Conservation (phyloP, 2,888 invertebrate genomes). For the Caenorhabditis sinica region DNA sequence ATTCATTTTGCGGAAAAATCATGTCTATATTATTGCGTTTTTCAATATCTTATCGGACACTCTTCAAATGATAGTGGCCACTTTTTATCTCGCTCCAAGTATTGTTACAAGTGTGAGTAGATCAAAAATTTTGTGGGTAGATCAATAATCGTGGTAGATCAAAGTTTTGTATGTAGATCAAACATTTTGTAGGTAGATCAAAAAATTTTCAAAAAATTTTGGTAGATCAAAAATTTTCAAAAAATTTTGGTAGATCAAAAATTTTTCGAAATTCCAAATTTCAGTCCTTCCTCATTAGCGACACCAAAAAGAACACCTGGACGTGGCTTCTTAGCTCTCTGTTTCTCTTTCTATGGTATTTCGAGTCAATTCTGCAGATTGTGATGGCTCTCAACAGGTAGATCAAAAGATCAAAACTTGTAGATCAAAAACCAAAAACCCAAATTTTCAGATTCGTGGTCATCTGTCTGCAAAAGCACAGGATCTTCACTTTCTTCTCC, state of each 20-base stretch:
- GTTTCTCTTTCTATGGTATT: slow-evolving; percentile 68
- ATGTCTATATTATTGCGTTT: slow-evolving; percentile 66
- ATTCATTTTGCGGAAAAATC: slow-evolving; percentile 36
- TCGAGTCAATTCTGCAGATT: slow-evolving; percentile 63
- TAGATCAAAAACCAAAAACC: background rate
- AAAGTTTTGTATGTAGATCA: background rate
- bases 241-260: background rate
- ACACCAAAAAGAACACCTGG: slow-evolving; percentile 4
- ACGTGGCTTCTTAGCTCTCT: slow-evolving; percentile 47
- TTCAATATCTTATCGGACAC: slow-evolving; percentile 62
- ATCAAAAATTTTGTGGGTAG: no score
- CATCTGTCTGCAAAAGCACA: slow-evolving; percentile 52
- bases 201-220: no score
- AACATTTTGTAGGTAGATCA: no score
- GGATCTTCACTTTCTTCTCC: slow-evolving; percentile 43
- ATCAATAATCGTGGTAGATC: background rate
- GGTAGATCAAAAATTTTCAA: no score
- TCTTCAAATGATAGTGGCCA: slow-evolving; percentile 52
- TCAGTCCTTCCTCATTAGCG: slow-evolving; percentile 38
- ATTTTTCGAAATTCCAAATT: background rate
- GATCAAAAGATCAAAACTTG: background rate
- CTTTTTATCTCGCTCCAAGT: slow-evolving; percentile 62
- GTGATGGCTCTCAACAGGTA: slow-evolving; percentile 65
- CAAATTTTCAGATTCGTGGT: slow-evolving; percentile 53
- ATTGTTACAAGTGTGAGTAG: slow-evolving; percentile 52